Evolutionary conservation across 2,888 invertebrate genomes (phyloP), one percentile per base, ranked within the genome.

Genomic region (Unio pictorum): DNA sequence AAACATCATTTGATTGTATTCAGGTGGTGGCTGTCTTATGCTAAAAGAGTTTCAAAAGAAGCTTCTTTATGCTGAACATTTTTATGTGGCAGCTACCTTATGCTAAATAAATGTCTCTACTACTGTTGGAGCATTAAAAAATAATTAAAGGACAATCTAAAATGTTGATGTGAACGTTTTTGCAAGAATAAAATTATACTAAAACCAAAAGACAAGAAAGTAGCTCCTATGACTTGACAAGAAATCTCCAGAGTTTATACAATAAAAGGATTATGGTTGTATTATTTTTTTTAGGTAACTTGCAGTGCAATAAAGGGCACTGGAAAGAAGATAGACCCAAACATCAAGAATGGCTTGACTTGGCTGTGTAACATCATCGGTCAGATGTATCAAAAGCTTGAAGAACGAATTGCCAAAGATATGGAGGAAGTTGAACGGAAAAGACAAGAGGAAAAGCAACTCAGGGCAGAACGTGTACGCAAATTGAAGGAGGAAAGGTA

Each of bases 341-440:
- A 93, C 0, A 92, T 95, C 15, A 79, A 80, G 54, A 67, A 72
- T 18, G 89, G 89, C 3, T 83, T 94, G 86, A 87, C 86, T 83
- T 92, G 95, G 95, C 90, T 95, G 20, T 88, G 95, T 34, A 93
- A 93, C 83, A 93, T 93, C 73, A 93, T 95, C n/a, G 91, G 92
- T 6, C 91, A 91, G n/a, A 92, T 94, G 76, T 94, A 93, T 86
- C 92, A 92, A 20, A 91, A 91, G 67, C 91, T 95, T 60, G 93
- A 94, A 79, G 85, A 92, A 64, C 91, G 95, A 71, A 94, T 95
- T 0, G 92, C 91, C 69, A 79, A 81, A 86, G 92, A 95, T 91
- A 86, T 93, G 89, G 89, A 92, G 87, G 90, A 92, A 88, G 92
- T 93, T 71, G 84, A 83, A 58, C 85, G 84, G 61, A 76, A 79